Evolutionary conservation across 2,888 invertebrate species (phyloP).

Genomic region (Ptycholaimellus sp.): DNA sequence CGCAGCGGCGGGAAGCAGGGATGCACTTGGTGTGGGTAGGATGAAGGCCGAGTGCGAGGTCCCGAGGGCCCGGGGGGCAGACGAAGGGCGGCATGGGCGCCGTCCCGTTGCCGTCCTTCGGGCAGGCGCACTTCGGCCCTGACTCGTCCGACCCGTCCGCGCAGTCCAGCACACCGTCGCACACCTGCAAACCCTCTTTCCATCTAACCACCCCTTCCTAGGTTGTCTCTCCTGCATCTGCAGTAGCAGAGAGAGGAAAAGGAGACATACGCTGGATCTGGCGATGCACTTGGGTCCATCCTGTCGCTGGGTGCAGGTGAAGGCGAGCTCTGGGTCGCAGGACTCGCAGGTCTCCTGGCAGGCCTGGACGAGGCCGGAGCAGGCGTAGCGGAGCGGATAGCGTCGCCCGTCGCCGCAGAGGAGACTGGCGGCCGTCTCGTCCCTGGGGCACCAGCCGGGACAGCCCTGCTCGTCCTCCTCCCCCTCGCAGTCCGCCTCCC

Average conservation of each 20-base stretch:
- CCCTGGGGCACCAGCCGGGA: not conserved
- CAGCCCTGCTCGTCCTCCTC: not conserved
- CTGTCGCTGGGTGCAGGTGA: not conserved
- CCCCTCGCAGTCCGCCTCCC: not conserved
- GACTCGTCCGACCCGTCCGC: constrained; percentile 1
- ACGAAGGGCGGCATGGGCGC: not conserved
- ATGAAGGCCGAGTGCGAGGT: too few species aligned
- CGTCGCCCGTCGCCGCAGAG: not conserved
- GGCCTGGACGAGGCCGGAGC: not conserved
- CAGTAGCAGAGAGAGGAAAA: not conserved
- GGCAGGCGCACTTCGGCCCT: not conserved
- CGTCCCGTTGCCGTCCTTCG: too few species aligned
- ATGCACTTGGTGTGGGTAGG: constrained; percentile 2
- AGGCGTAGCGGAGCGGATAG: not conserved
- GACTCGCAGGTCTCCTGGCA: not conserved
- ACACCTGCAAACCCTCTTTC: not conserved
- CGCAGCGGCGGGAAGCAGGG: not conserved
- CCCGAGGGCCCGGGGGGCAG: not conserved
- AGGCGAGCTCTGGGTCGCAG: constrained; percentile 1
- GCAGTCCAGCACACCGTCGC: not conserved
- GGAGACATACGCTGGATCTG: not conserved
- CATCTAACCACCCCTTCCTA: not conserved
- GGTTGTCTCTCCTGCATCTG: not conserved
- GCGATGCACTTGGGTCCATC: not conserved
- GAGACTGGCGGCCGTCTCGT: not conserved